Percentiles rank a stretch among this genome's conserved stretches.
phyloP scores from a whole-genome alignment of 2,113 vertebrate genomes.

The Chlamydotis undulata region DNA sequence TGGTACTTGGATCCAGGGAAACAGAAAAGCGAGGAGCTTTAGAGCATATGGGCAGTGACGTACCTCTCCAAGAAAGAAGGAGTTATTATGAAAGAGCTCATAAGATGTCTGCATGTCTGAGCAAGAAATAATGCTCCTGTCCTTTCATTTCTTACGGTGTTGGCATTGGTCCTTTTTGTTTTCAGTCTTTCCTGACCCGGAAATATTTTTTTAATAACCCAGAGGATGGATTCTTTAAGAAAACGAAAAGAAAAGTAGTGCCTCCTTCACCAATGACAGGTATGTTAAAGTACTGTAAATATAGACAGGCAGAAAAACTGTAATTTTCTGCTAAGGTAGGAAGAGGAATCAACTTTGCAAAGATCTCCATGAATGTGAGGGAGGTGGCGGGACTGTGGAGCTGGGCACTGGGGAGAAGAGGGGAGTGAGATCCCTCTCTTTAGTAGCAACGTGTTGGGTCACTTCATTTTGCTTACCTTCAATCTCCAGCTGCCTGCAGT shows the following conservation, averaged over 20 bases:
- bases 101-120: neutral
- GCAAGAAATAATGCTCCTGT: neutral
- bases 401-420: neutral
- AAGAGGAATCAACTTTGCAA: neutral
- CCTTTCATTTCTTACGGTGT: neutral
- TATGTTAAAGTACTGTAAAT: conserved; percentile 60
- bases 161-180: conserved; percentile 9
- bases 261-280: conserved; percentile 98
- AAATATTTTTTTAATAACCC: conserved; percentile 99
- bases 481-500: neutral
- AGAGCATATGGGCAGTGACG: neutral
- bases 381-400: neutral
- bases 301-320: neutral
- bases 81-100: neutral
- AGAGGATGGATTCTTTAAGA: conserved; percentile 99
- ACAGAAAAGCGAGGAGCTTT: neutral
- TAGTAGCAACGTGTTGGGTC: neutral
- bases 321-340: neutral
- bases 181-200: conserved; percentile 94
- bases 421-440: neutral
- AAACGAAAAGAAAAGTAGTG: conserved; percentile 98
- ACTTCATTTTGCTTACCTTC: neutral
- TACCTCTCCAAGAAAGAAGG: neutral
- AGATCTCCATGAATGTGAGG: neutral
- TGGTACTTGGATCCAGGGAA: neutral